Evolutionary conservation across 2,113 vertebrate genomes (phyloP).

Genomic region (Gobiocypris rarus): DNA sequence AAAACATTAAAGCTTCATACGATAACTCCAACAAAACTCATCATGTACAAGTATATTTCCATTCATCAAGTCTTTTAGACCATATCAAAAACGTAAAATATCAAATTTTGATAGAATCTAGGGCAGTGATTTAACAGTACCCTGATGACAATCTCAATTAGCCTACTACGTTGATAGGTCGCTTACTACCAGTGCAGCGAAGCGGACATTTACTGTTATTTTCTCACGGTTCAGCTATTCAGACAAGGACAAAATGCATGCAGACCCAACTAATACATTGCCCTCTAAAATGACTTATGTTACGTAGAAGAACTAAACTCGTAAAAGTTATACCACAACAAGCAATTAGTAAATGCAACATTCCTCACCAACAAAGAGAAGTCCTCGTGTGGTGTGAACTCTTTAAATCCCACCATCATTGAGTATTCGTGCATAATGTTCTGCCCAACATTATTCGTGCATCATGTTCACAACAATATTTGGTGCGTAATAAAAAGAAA

Average conservation of each 20-base stretch:
- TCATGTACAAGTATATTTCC: background rate
- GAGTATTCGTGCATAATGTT: background rate
- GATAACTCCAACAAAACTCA: background rate
- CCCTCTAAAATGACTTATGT: background rate
- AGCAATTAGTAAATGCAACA: background rate
- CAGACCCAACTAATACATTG: background rate
- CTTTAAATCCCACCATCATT: constrained; percentile 23
- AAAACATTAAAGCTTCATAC: background rate
- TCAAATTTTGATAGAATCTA: background rate
- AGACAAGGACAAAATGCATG: constrained; percentile 5
- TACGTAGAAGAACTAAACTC: too few relatives aligned
- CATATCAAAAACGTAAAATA: background rate
- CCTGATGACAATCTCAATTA: constrained; percentile 5
- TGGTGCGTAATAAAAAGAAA: too few relatives aligned
- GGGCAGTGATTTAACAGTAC: constrained; percentile 7
- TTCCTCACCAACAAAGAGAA: constrained; percentile 14
- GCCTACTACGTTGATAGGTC: background rate
- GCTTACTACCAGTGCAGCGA: background rate
- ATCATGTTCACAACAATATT: background rate
- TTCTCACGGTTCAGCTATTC: constrained; percentile 56
- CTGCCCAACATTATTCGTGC: background rate
- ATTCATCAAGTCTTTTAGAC: background rate
- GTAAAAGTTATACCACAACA: background rate
- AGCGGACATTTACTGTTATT: constrained; percentile 32
- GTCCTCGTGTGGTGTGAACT: background rate